Evolutionary conservation across 1,140 invertebrate species (phyloP).

Genomic region (Panagrolaimus sp.): DNA sequence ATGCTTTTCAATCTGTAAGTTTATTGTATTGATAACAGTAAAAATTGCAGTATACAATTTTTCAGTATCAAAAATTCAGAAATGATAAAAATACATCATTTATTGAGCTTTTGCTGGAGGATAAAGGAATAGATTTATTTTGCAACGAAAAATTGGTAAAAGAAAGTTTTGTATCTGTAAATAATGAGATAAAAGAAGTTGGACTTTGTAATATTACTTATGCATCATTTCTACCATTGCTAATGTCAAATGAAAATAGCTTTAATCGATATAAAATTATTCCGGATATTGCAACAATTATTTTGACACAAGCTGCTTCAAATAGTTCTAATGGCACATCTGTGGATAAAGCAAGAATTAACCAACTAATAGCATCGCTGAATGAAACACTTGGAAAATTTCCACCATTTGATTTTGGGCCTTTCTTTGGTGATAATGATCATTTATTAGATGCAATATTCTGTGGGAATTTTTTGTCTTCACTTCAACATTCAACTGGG

Average conservation of each 20-base stretch:
- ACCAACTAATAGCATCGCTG: not conserved
- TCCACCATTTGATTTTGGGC: slow-evolving; percentile 4
- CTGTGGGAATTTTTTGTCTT: slow-evolving; percentile 23
- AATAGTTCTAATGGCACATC: too few relatives aligned
- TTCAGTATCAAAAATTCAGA: not conserved
- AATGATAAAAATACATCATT: not conserved
- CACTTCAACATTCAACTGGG: not conserved
- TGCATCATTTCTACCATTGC: not conserved
- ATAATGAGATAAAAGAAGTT: not conserved
- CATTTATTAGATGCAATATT: slow-evolving; percentile 20
- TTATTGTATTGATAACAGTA: not conserved
- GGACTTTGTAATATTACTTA: not conserved
- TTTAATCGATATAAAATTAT: not conserved
- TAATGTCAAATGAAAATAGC: not conserved
- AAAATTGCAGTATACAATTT: not conserved
- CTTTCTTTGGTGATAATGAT: not conserved
- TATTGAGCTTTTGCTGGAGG: not conserved
- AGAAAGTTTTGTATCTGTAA: not conserved
- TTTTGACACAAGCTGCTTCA: too few relatives aligned
- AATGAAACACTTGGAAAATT: not conserved
- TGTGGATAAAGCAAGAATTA: too few relatives aligned
- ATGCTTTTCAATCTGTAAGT: slow-evolving; percentile 18
- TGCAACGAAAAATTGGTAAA: not conserved
- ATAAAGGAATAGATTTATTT: not conserved
- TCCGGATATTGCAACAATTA: not conserved